Base-by-base conservation (phyloP, 2,113 vertebrate species). In the Chlamydotis undulata region DNA sequence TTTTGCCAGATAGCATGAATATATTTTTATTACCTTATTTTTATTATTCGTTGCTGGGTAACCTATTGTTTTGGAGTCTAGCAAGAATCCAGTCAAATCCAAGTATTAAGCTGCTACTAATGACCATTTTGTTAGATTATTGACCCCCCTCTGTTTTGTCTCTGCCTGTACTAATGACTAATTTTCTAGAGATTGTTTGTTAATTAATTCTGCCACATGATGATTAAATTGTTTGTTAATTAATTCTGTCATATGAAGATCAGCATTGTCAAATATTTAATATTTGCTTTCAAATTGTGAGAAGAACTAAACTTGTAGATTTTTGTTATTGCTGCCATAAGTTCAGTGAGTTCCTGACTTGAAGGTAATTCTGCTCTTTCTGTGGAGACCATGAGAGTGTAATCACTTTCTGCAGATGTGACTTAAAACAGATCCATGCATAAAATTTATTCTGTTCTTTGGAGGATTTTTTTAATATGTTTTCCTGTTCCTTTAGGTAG, bases 71-170 rank as follows among this genome's bases (percentile, higher is more conserved):
- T 89, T 87, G 67, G n/a, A 87, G 57, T 39, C 63, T 68, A 63
- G 57, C 33, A 89, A 84, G 55, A 84, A 70, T 77, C 28, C 59
- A 57, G 41, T 65, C 50, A 87, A 89, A 94, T 82, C 28, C 60
- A 78, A 89, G 39, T 84, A 83, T 52, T 78, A 53, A 93, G 68
- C 70, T 82, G 22, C 31, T 65, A 41, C 74, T 95, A 93, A 91
- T 91, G 67, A 89, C 55, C 23, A 82, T 91, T 91, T 86, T 83
- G 53, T 93, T 79, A 73, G 70, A 92, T 57, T 83, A 90, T 65
- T 88, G 41, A 83, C 28, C 29, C 57, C 64, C 26, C 55, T 88
- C 90, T 69, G 47, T 89, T 96, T 76, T 1, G 1, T 41, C 71
- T 84, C 71, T 87, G 74, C 52, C 68, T 88, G 55, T 56, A 74